These are phyloP conservation scores for Sylvia atricapilla DNA, from an alignment of 2,113 vertebrate genomes.

Conservation along the genomic window DNA sequence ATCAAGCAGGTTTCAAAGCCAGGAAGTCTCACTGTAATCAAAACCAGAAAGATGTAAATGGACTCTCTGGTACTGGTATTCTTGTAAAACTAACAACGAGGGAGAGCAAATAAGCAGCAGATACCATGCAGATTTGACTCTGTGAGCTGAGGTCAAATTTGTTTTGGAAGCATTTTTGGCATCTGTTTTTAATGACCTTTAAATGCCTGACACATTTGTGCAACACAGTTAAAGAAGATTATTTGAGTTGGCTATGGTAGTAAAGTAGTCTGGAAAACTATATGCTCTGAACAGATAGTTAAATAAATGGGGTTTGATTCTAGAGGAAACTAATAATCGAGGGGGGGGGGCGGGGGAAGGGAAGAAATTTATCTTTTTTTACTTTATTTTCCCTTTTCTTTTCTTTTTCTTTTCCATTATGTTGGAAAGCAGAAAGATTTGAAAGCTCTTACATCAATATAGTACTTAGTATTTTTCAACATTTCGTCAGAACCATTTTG, in stretches of 20 bases:
- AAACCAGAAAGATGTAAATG: not conserved
- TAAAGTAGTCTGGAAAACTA: not conserved
- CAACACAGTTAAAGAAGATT: not conserved
- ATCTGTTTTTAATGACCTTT: not conserved
- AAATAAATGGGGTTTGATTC: not conserved
- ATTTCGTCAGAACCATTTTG: not conserved
- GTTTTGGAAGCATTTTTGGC: not conserved
- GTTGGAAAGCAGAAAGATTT: not conserved
- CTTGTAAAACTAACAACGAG: not conserved
- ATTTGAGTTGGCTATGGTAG: not conserved
- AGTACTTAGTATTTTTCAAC: not conserved
- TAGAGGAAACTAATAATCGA: not conserved
- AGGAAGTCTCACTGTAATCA: not conserved
- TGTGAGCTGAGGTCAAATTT: not conserved
- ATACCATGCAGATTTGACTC: not conserved
- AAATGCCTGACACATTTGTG: not conserved
- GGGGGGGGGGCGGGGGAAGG: fast-evolving
- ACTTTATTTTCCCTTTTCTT: fast-evolving
- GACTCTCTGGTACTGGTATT: not conserved
- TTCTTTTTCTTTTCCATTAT: not conserved
- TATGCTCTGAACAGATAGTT: not conserved
- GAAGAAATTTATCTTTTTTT: fast-evolving
- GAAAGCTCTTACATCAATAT: not conserved
- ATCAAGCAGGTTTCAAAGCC: not conserved
- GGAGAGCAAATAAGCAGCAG: not conserved